These are phyloP conservation scores for Catostomus latipinnis DNA, from an alignment of 2,797 vertebrate genomes.

Conservation along the genomic window DNA sequence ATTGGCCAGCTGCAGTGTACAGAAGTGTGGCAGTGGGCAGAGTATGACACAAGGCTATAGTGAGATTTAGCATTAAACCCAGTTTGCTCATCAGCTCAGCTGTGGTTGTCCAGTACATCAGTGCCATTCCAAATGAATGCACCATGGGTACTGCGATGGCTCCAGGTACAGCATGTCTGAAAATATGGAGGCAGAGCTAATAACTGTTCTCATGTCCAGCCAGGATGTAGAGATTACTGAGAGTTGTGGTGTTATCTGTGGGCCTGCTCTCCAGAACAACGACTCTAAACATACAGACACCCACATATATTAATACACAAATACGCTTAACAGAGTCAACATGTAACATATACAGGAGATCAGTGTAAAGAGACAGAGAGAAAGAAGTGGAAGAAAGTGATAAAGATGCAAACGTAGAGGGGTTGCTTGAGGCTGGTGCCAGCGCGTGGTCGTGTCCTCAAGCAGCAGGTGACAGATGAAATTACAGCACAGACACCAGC, in stretches of 20 bases:
- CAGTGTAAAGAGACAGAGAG: not conserved
- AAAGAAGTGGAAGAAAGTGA: not conserved
- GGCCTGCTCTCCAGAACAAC: constrained; percentile 97
- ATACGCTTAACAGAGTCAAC: constrained; percentile 1
- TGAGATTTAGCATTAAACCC: constrained; percentile 33
- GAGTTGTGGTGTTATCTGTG: constrained; percentile 91
- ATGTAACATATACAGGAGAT: not conserved
- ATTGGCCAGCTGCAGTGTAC: not conserved
- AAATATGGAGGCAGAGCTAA: constrained; percentile 70
- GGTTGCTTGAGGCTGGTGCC: constrained; percentile 37
- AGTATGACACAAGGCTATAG: constrained; percentile 10
- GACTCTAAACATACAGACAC: constrained; percentile 78
- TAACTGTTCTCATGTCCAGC: constrained; percentile 99
- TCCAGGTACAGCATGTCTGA: constrained; percentile 19
- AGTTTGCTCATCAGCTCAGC: constrained; percentile 39
- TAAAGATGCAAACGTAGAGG: not conserved
- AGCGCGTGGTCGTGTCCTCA: constrained; percentile 48
- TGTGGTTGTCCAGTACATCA: constrained; percentile 31
- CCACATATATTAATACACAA: constrained; percentile 22
- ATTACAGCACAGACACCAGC: constrained; percentile 67
- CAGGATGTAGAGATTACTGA: constrained; percentile 98
- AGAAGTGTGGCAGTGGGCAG: not conserved
- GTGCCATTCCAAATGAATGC: constrained; percentile 24
- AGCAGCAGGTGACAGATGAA: constrained; percentile 63
- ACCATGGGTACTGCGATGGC: constrained; percentile 24